Conservation (phyloP, 1,140 invertebrate species). For the Listronotus oregonensis region DNA sequence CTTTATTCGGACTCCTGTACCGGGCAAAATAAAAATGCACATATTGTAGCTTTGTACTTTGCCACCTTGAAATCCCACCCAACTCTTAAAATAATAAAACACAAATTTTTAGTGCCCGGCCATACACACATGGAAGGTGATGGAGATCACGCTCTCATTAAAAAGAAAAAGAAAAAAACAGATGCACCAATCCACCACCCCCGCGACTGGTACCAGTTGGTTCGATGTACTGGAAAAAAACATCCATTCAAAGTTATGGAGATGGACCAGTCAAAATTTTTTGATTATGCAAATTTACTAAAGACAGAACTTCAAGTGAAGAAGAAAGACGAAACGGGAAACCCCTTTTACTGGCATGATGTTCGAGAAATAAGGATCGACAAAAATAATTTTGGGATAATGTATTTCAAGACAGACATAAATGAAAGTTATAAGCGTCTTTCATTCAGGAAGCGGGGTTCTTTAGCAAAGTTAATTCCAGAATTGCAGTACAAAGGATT, state of each 20-base stretch:
- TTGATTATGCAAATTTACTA: slow-evolving; percentile 22
- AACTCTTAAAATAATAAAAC: slow-evolving; percentile 30
- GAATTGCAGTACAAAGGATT: too few species aligned
- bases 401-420: too few species aligned
- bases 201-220: slow-evolving; percentile 22
- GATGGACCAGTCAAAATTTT: slow-evolving; percentile 26
- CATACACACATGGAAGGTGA: slow-evolving; percentile 29
- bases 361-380: too few species aligned
- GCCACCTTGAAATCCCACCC: slow-evolving; percentile 13
- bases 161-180: slow-evolving; percentile 24
- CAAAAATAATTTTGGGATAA: too few species aligned
- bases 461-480: too few species aligned
- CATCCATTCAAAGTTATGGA: slow-evolving; percentile 18
- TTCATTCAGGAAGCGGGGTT: too few species aligned
- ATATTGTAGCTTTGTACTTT: slow-evolving; percentile 43
- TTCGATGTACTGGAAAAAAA: slow-evolving; percentile 16
- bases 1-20: slow-evolving; percentile 50
- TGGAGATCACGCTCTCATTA: slow-evolving; percentile 22
- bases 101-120: slow-evolving; percentile 23
- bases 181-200: slow-evolving; percentile 20
- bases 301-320: slow-evolving; percentile 7
- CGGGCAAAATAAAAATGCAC: slow-evolving; percentile 52
- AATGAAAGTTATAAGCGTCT: too few species aligned
- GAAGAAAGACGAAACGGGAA: slow-evolving; percentile 16
- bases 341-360: slow-evolving; percentile 26